A percentile compares a stretch with the other conserved stretches of the same genome.
Conservation (phyloP, 2,113 vertebrate species). For the Ochotona princeps region DNA sequence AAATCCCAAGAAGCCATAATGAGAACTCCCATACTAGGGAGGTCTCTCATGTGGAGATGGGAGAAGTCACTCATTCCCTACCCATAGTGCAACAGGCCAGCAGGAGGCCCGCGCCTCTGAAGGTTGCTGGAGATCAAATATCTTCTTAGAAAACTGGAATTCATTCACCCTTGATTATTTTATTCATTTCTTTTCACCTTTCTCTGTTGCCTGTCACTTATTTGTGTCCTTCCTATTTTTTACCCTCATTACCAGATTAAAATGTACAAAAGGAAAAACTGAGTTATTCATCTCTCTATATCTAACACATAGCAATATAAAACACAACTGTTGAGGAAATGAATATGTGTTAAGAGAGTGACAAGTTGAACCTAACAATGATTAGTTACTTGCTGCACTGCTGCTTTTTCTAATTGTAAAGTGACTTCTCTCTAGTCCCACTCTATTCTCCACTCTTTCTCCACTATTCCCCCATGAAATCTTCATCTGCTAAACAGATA, state of each 20-base stretch:
- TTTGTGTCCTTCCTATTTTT: neutral
- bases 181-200: slow-evolving; percentile 38
- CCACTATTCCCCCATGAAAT: neutral
- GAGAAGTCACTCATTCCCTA: neutral
- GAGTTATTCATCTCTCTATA: neutral
- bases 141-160: neutral
- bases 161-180: neutral
- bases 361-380: neutral
- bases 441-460: neutral
- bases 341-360: neutral
- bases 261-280: neutral
- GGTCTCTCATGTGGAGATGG: neutral
- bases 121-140: neutral
- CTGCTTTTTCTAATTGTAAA: neutral
- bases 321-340: neutral
- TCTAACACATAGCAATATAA: neutral
- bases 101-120: neutral
- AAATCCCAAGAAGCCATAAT: neutral
- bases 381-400: neutral
- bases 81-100: neutral
- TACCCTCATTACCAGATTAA: neutral
- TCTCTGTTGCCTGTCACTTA: neutral
- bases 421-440: neutral
- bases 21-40: neutral
- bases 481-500: neutral